These are phyloP conservation scores for Lasioglossum vierecki DNA, from an alignment of 2,888 invertebrate genomes.

Conservation along the genomic window DNA sequence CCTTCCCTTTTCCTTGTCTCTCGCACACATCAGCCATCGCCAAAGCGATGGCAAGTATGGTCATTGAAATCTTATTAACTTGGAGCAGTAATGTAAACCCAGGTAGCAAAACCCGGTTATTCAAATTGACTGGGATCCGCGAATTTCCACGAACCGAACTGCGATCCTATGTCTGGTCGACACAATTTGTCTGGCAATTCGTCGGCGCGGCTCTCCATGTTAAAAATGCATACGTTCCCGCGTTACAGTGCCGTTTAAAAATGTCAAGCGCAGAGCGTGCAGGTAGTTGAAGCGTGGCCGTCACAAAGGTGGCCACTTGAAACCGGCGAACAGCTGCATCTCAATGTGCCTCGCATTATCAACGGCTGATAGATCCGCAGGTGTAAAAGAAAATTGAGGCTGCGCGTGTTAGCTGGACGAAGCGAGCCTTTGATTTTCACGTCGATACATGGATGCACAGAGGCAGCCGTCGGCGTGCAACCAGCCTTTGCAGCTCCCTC, in stretches of 20 bases:
- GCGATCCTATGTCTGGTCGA: not conserved
- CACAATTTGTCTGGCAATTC: not conserved
- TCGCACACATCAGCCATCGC: too few relatives aligned
- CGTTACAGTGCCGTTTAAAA: slow-evolving; percentile 39
- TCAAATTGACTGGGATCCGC: not conserved
- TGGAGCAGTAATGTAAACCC: not conserved
- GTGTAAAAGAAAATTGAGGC: slow-evolving; percentile 66
- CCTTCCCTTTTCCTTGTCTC: too few relatives aligned
- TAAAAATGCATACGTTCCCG: slow-evolving; percentile 45
- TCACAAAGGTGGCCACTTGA: slow-evolving; percentile 50
- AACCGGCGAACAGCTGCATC: slow-evolving; percentile 50
- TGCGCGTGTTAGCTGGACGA: slow-evolving; percentile 47
- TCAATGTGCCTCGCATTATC: slow-evolving; percentile 62
- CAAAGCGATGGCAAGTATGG: too few relatives aligned
- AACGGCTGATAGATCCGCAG: slow-evolving; percentile 60
- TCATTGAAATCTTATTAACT: not conserved
- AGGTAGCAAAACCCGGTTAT: not conserved
- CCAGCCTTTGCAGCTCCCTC: slow-evolving; percentile 42
- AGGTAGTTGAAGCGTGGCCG: not conserved
- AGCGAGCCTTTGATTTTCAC: slow-evolving; percentile 69
- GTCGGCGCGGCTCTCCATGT: slow-evolving; percentile 13
- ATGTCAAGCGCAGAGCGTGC: slow-evolving; percentile 2
- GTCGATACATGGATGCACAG: slow-evolving; percentile 55
- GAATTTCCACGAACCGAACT: not conserved
- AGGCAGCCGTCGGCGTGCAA: slow-evolving; percentile 32